phyloP scores from a whole-genome alignment of 2,888 invertebrate genomes.

The Leptinotarsa peninsularis region DNA sequence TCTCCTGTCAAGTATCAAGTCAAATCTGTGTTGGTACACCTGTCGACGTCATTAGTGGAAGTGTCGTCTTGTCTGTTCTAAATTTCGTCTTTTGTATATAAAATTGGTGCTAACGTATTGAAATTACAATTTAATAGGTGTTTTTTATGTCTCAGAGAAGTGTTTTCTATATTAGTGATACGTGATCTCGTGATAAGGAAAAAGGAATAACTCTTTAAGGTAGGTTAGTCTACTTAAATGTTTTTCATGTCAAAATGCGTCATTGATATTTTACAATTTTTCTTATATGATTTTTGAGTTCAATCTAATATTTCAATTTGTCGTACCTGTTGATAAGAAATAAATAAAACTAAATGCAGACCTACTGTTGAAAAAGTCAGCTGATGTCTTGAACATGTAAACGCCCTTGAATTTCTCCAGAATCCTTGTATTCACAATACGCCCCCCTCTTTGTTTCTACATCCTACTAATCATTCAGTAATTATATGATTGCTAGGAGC shows the following conservation, averaged over 20 bases:
- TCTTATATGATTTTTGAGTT: slow-evolving; percentile 39
- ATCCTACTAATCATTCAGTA: slow-evolving; percentile 27
- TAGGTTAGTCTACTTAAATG: slow-evolving; percentile 63
- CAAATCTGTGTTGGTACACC: slow-evolving; percentile 3
- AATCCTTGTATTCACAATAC: slow-evolving; percentile 47
- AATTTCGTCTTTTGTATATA: slow-evolving; percentile 56
- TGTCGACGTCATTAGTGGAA: slow-evolving; percentile 29
- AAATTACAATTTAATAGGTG: slow-evolving; percentile 49
- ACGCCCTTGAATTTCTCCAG: slow-evolving; percentile 52
- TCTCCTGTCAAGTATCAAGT: too few relatives aligned
- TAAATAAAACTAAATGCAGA: slow-evolving; percentile 35
- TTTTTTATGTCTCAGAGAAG: slow-evolving; percentile 57
- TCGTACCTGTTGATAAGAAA: slow-evolving; percentile 51
- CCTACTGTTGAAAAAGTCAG: slow-evolving; percentile 44
- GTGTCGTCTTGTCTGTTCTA: slow-evolving; percentile 55
- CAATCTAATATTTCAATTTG: slow-evolving; percentile 38
- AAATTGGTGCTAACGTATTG: slow-evolving; percentile 53
- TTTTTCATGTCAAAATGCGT: slow-evolving; percentile 65
- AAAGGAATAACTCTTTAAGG: slow-evolving; percentile 53
- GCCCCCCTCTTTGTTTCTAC: slow-evolving; percentile 54
- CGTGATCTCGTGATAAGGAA: slow-evolving; percentile 52
- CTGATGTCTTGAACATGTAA: slow-evolving; percentile 44
- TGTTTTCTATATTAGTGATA: slow-evolving; percentile 49
- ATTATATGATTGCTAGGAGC: neutral
- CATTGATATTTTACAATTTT: slow-evolving; percentile 55